These are phyloP conservation scores for Melanotaenia duboulayi DNA, from an alignment of 2,113 vertebrate genomes.

Conservation along the genomic window DNA sequence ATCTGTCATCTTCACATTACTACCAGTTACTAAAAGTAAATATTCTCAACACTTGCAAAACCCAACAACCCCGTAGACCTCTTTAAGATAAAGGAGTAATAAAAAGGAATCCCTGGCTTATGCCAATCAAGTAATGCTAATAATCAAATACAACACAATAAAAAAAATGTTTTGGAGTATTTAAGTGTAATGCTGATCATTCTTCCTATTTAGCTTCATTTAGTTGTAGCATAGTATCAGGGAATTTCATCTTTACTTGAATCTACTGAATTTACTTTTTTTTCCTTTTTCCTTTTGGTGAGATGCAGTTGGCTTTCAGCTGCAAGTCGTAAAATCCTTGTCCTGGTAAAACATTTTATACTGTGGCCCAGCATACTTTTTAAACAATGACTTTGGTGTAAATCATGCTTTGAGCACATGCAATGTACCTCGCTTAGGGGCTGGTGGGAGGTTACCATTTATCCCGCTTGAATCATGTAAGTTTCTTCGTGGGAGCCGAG, in stretches of 20 bases:
- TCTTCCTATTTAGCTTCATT: conserved; percentile 61
- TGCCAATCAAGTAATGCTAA: not conserved
- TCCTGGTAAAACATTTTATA: conserved; percentile 80
- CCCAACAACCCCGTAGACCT: conserved; percentile 5
- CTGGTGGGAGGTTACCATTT: conserved; percentile 61
- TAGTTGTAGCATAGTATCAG: conserved; percentile 58
- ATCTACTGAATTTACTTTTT: conserved; percentile 37
- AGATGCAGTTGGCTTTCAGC: conserved; percentile 69
- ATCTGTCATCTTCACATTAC: conserved; percentile 72
- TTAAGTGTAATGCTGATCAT: conserved; percentile 2
- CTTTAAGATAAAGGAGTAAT: not conserved
- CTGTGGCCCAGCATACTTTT: conserved; percentile 70
- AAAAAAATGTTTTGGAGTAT: conserved; percentile 30
- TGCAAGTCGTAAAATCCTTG: conserved; percentile 74
- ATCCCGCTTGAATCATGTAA: conserved; percentile 59
- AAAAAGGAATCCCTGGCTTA: conserved; percentile 9
- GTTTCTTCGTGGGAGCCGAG: conserved; percentile 51
- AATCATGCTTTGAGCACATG: conserved; percentile 70
- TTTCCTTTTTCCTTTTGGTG: conserved; percentile 33
- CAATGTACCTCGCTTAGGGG: conserved; percentile 43
- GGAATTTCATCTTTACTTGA: conserved; percentile 74
- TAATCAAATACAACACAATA: conserved; percentile 24
- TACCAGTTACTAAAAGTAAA: conserved; percentile 52
- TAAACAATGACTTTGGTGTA: conserved; percentile 71
- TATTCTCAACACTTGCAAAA: conserved; percentile 26